Evolutionary conservation across 2,113 vertebrate genomes (phyloP), one percentile per base, ranked within the genome.

Genomic region (Pterocles orientalis): DNA sequence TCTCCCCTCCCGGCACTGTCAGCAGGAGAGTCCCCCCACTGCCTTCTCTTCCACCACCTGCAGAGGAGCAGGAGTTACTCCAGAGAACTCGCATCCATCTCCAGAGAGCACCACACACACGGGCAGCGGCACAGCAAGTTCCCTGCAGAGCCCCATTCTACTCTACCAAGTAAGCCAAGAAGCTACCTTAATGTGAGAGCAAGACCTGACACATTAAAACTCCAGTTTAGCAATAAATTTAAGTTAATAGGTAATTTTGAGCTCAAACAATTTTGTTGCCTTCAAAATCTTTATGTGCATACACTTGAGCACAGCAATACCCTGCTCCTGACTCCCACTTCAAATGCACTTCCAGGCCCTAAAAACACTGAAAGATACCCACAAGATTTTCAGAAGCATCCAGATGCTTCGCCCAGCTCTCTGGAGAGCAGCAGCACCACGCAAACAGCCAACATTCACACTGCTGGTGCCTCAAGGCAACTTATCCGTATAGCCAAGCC

Each of bases 161-260:
- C 51, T 36, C 39, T 13, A 65, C 11, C 39, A n/a, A 84, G 13
- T 1, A 21, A 51, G 36, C 26, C 41, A 65, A 61, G 48, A 28
- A 64, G 18, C 14, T 29, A 47, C 8, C 16, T 21, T 20, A 60
- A 56, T 0, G 1, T 0, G 13, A 84, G 34, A 73, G 43, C 28
- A 31, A 33, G 19, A 66, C 33, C 31, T 12, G 33, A 39, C 28
- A 76, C 28, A 14, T 7, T 12, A 90, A 71, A 82, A 33, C 3
- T 17, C 17, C 58, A 36, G 17, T 65, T 80, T 10, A 80, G 39
- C 36, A 70, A 58, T 8, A 70, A 83, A 50, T 33, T 33, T 28
- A 41, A 43, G 3, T 47, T 53, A 21, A 26, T 3, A 6, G 20
- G 12, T 20, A 25, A 28, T 69, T 92, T 11, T 41, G n/a, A 86